Percentiles rank a stretch among this genome's conserved stretches.
phyloP scores from a whole-genome alignment of 2,888 invertebrate genomes.

The Tipula helvola region DNA sequence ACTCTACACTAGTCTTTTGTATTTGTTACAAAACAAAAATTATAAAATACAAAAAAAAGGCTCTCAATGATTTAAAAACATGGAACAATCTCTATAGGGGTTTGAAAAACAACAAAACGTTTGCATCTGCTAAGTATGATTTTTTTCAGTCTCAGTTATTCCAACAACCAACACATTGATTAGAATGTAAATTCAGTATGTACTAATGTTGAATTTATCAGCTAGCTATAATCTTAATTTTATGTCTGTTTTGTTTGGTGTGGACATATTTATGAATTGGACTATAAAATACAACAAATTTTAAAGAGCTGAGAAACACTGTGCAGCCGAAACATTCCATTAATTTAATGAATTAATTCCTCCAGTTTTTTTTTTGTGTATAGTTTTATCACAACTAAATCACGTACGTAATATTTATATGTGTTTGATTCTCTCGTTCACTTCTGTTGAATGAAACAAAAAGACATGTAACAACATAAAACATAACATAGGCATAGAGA shows the following conservation, averaged over 20 bases:
- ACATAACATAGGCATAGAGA: background rate
- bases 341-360: background rate
- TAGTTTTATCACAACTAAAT: background rate
- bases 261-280: background rate
- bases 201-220: background rate
- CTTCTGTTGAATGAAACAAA: background rate
- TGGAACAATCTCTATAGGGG: background rate
- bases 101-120: background rate
- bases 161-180: background rate
- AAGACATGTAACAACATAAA: background rate
- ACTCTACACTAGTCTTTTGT: background rate
- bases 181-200: background rate
- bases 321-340: background rate
- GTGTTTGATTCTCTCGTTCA: background rate
- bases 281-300: background rate
- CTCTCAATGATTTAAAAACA: conserved; percentile 7
- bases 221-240: background rate
- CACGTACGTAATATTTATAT: background rate
- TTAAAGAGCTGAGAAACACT: background rate
- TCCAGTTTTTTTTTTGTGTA: background rate
- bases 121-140: background rate
- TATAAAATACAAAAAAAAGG: conserved; percentile 5
- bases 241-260: background rate
- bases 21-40: conserved; percentile 7
- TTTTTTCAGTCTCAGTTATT: background rate